Evolutionary conservation across 35 echinoderm and acorn worm genomes (phyloP).

Genomic region (Eucidaris tribuloides): DNA sequence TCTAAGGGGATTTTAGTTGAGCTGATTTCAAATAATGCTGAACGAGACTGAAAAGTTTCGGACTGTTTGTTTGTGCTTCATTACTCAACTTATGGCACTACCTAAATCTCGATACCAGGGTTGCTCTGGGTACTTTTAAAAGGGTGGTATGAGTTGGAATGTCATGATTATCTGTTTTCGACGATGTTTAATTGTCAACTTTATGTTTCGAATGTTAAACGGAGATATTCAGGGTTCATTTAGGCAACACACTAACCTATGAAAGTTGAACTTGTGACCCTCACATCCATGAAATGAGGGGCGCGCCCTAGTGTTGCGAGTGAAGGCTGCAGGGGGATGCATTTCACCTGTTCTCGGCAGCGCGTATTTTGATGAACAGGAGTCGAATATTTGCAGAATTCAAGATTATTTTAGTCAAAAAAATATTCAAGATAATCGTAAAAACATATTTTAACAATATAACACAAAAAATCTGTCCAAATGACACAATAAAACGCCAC

Average conservation of each 20-base stretch:
- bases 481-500: not conserved
- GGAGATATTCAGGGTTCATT: not conserved
- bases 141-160: not conserved
- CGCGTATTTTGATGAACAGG: not conserved
- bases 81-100: constrained; percentile 55
- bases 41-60: constrained; percentile 60
- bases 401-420: not conserved
- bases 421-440: not conserved
- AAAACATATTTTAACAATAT: not conserved
- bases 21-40: not conserved
- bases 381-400: not conserved
- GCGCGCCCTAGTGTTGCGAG: not conserved
- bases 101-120: not conserved
- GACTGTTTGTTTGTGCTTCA: constrained; percentile 54
- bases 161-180: not conserved
- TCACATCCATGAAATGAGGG: not conserved
- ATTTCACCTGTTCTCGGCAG: not conserved
- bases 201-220: constrained; percentile 7
- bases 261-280: constrained; percentile 25
- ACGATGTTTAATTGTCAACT: not conserved
- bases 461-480: not conserved
- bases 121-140: not conserved
- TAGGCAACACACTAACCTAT: not conserved
- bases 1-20: too few relatives aligned
- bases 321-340: not conserved